Percentiles rank a stretch among this genome's conserved stretches.
Evolutionary conservation across 2,113 vertebrate species (phyloP).

Genomic region (Mesoclemmys tuberculata): DNA sequence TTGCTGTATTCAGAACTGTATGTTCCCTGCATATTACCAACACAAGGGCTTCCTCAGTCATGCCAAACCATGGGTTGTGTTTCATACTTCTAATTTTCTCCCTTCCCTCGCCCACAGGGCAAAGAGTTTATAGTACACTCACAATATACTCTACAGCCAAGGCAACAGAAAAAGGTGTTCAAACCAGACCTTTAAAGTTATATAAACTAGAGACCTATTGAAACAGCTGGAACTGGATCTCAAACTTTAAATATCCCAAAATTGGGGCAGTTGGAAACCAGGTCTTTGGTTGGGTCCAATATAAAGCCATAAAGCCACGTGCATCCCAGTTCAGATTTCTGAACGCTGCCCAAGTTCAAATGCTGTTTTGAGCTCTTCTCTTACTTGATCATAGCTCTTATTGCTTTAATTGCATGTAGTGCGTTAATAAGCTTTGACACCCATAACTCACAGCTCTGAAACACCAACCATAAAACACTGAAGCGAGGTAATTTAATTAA

Average conservation of each 20-base stretch:
- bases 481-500: neutral
- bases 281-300: neutral
- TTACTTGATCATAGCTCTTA: neutral
- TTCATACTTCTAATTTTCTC: neutral
- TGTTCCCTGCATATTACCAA: neutral
- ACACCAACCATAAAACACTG: fast-evolving
- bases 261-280: too few relatives aligned
- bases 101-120: too few relatives aligned
- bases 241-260: neutral
- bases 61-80: neutral
- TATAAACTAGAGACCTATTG: neutral
- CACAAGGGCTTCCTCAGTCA: too few relatives aligned
- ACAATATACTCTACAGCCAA: neutral
- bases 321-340: neutral
- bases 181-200: neutral
- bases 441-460: neutral
- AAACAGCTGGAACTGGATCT: neutral
- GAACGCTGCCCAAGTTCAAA: neutral
- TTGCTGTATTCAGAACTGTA: neutral
- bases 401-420: neutral
- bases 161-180: neutral
- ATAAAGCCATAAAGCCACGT: neutral
- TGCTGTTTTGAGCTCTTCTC: neutral
- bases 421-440: neutral
- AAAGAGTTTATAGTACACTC: neutral